Evolutionary conservation across 2,797 vertebrate genomes (phyloP).

Genomic region (Anableps anableps): DNA sequence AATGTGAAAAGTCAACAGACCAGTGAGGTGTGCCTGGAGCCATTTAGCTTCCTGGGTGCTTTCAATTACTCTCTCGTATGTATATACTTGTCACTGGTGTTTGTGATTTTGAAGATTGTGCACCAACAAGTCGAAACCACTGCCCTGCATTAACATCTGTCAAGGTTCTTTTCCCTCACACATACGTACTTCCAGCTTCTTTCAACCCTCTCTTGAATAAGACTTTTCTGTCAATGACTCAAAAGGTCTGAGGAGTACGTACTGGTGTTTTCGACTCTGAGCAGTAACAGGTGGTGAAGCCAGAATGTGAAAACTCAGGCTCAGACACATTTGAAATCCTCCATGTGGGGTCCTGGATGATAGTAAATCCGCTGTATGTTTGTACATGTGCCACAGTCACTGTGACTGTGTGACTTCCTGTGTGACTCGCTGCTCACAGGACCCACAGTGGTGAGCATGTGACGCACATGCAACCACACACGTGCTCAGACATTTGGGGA

Average conservation of each 20-base stretch:
- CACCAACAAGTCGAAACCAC: constrained; percentile 30
- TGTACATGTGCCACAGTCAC: constrained; percentile 34
- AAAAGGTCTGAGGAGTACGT: constrained; percentile 36
- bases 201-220: constrained; percentile 37
- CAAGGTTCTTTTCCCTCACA: constrained; percentile 21
- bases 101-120: constrained; percentile 20
- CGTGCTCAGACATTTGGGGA: constrained; percentile 47
- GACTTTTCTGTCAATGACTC: constrained; percentile 47
- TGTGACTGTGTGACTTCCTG: constrained; percentile 44
- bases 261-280: constrained; percentile 48
- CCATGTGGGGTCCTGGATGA: constrained; percentile 51
- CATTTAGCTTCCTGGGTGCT: constrained; percentile 34
- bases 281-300: constrained; percentile 67
- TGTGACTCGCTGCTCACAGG: constrained; percentile 63
- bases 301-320: constrained; percentile 57
- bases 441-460: constrained; percentile 42
- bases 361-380: constrained; percentile 53
- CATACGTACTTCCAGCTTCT: constrained; percentile 29
- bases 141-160: constrained; percentile 46
- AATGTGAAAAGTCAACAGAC: constrained; percentile 71
- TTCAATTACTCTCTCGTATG: constrained; percentile 48
- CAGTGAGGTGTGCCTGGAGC: constrained; percentile 47
- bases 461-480: constrained; percentile 37
- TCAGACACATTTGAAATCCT: constrained; percentile 58
- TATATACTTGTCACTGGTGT: background rate